A percentile compares a stretch with the other conserved stretches of the same genome.
Evolutionary conservation across 2,888 invertebrate genomes (phyloP).

Genomic region (Sarcophaga subvicina): DNA sequence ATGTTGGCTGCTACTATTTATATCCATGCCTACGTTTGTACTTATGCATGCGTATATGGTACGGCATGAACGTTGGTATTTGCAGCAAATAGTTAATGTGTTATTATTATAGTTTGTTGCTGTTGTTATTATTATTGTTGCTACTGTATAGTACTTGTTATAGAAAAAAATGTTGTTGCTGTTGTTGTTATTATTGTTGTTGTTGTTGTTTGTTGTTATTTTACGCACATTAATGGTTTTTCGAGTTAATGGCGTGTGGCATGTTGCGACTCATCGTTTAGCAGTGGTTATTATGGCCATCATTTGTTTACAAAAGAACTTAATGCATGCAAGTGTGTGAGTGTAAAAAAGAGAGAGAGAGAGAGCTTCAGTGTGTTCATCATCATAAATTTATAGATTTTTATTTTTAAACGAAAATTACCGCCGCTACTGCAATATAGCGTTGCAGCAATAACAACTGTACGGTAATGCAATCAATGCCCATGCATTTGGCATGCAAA

Average conservation of each 20-base stretch:
- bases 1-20: neutral
- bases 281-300: slow-evolving; percentile 51
- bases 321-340: neutral
- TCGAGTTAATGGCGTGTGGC: slow-evolving; percentile 70
- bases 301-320: slow-evolving; percentile 33
- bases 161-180: neutral
- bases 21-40: neutral
- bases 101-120: slow-evolving; percentile 8
- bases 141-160: slow-evolving; percentile 6
- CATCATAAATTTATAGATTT: slow-evolving; percentile 41
- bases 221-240: slow-evolving; percentile 69
- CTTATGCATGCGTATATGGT: neutral
- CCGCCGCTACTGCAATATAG: neutral
- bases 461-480: neutral
- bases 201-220: slow-evolving; percentile 45
- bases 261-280: slow-evolving; percentile 67
- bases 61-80: neutral
- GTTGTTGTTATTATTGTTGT: neutral
- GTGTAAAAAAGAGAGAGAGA: neutral
- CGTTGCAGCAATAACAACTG: too few species aligned
- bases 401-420: neutral
- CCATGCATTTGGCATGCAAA: neutral
- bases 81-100: slow-evolving; percentile 33
- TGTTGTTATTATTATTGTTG: slow-evolving; percentile 44
- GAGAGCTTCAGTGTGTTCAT: slow-evolving; percentile 15